phyloP scores from a whole-genome alignment of 2,888 invertebrate genomes.

The Trichopoda pennipes region DNA sequence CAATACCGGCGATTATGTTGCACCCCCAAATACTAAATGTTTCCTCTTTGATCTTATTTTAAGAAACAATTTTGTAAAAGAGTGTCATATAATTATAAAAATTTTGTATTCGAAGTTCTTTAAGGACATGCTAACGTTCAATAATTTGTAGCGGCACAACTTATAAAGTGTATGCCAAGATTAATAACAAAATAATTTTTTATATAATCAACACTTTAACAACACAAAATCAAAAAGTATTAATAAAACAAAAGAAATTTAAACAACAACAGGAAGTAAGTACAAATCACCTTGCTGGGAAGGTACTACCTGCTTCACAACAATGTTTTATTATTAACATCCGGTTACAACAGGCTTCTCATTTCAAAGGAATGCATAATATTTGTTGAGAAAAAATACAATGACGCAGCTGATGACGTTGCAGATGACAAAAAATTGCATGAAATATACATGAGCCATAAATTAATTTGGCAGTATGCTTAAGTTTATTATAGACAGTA shows the following conservation, averaged over 20 bases:
- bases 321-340: conserved; percentile 33
- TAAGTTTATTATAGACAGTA: conserved; percentile 41
- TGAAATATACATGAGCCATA: conserved; percentile 44
- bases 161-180: no score
- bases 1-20: no score
- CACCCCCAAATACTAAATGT: no score
- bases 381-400: not conserved
- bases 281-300: conserved; percentile 33
- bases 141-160: no score
- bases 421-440: conserved; percentile 1
- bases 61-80: no score
- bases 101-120: no score
- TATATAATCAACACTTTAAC: conserved; percentile 25
- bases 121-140: no score
- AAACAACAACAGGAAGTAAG: conserved; percentile 40
- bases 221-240: not conserved
- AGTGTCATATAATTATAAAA: no score
- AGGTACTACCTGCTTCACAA: not conserved
- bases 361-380: not conserved
- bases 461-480: conserved; percentile 55
- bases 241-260: not conserved
- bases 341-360: conserved; percentile 21
- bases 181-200: not conserved
- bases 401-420: conserved; percentile 6
- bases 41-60: no score